These are phyloP conservation scores for Lytechinus variegatus DNA, from an alignment of 35 echinoderm and acorn worm species.

Conservation along the genomic window DNA sequence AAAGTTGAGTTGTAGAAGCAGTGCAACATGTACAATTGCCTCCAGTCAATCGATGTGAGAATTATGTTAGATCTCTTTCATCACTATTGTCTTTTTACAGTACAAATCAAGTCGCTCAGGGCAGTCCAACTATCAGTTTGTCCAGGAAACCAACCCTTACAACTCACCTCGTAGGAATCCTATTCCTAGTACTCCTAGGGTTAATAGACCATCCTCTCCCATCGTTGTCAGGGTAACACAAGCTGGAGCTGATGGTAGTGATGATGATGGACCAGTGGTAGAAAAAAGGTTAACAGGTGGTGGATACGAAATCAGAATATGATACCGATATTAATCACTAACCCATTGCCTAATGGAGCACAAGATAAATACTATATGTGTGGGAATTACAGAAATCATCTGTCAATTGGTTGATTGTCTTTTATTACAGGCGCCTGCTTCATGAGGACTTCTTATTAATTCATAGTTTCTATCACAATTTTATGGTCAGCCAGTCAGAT, in stretches of 20 bases:
- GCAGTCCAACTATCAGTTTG: constrained; percentile 50
- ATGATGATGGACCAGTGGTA: constrained; percentile 36
- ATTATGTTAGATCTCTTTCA: background rate
- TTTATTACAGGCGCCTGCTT: no score
- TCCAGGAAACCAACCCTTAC: constrained; percentile 46
- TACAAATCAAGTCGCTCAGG: constrained; percentile 55
- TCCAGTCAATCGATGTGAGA: no score
- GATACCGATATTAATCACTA: background rate
- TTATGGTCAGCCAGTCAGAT: no score
- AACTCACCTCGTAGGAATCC: constrained; percentile 51
- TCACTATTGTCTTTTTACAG: background rate
- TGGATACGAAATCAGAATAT: constrained; percentile 39
- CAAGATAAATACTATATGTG: no score
- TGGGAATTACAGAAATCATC: no score
- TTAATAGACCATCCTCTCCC: constrained; percentile 37
- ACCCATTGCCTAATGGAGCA: no score
- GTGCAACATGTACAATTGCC: no score
- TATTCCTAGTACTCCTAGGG: constrained; percentile 27
- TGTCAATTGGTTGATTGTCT: no score
- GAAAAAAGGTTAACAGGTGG: constrained; percentile 24
- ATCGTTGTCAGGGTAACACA: background rate
- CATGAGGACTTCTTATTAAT: no score
- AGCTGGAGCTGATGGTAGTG: constrained; percentile 19
- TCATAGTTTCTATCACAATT: no score
- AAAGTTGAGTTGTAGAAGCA: no score